A percentile compares a stretch with the other conserved stretches of the same genome.
Evolutionary conservation across 2,113 vertebrate genomes (phyloP).

Genomic region (Natator depressus): DNA sequence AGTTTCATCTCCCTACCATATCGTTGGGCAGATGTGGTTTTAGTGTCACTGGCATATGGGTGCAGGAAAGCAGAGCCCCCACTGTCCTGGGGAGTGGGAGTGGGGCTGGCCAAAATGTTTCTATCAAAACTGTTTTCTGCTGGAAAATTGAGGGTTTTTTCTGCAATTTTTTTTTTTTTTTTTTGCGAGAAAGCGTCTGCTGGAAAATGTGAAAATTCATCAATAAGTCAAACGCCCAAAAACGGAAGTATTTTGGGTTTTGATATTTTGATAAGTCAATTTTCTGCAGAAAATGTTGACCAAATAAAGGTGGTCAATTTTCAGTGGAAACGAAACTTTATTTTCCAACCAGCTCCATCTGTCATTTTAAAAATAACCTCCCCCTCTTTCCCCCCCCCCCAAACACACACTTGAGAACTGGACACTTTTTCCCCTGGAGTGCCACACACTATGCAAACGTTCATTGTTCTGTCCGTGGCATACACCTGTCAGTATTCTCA

Average conservation of each 20-base stretch:
- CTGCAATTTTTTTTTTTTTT: not conserved
- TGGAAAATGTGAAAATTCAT: not conserved
- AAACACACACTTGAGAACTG: not conserved
- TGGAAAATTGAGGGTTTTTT: not conserved
- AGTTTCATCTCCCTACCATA: not conserved
- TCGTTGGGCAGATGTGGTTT: fast-evolving
- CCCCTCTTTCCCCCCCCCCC: fast-evolving
- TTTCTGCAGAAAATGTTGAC: not conserved
- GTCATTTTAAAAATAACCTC: not conserved
- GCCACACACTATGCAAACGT: not conserved
- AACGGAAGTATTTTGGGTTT: not conserved
- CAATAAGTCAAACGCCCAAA: not conserved
- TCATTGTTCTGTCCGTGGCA: not conserved
- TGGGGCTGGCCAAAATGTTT: not conserved
- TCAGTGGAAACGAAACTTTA: not conserved
- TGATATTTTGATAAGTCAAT: not conserved
- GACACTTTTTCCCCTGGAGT: not conserved
- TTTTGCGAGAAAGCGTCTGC: not conserved
- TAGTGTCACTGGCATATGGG: not conserved
- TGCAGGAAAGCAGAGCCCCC: not conserved
- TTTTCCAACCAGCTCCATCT: not conserved
- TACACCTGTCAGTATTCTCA: not conserved
- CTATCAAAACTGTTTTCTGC: not conserved
- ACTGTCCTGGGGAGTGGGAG: not conserved
- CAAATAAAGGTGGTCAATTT: not conserved